Conservation (phyloP, 2,797 vertebrate genomes). For the Myotis daubentonii region DNA sequence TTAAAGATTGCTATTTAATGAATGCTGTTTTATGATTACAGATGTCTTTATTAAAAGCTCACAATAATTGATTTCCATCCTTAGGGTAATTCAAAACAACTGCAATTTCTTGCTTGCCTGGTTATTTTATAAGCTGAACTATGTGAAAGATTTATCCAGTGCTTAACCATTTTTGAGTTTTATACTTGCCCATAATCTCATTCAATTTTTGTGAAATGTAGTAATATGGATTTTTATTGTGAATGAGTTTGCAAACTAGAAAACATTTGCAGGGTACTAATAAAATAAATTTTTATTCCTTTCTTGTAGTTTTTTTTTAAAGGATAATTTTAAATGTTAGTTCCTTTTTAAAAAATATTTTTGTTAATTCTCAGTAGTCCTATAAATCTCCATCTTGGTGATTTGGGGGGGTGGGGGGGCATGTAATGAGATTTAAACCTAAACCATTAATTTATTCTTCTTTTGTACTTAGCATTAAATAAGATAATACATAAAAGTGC, state of each 20-base stretch:
- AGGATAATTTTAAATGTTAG: constrained; percentile 38
- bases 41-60: constrained; percentile 46
- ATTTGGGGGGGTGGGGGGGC: not conserved
- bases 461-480: constrained; percentile 33
- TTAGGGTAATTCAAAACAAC: constrained; percentile 39
- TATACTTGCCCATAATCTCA: not conserved
- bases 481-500: not conserved
- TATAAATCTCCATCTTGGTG: not conserved
- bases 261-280: not conserved
- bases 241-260: constrained; percentile 1
- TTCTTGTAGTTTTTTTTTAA: constrained; percentile 14
- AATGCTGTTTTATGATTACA: constrained; percentile 33
- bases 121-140: constrained; percentile 37
- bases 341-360: not conserved
- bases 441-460: constrained; percentile 42
- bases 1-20: constrained; percentile 37
- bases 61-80: constrained; percentile 25
- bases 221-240: not conserved
- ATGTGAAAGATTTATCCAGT: constrained; percentile 10
- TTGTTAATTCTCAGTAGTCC: not conserved
- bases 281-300: constrained; percentile 27
- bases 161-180: constrained; percentile 22
- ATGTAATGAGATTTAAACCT: constrained; percentile 26
- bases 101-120: not conserved
- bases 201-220: constrained; percentile 46